These are phyloP conservation scores for Ophioderma brevispina DNA, from an alignment of 35 echinoderm and acorn worm species.

Conservation along the genomic window DNA sequence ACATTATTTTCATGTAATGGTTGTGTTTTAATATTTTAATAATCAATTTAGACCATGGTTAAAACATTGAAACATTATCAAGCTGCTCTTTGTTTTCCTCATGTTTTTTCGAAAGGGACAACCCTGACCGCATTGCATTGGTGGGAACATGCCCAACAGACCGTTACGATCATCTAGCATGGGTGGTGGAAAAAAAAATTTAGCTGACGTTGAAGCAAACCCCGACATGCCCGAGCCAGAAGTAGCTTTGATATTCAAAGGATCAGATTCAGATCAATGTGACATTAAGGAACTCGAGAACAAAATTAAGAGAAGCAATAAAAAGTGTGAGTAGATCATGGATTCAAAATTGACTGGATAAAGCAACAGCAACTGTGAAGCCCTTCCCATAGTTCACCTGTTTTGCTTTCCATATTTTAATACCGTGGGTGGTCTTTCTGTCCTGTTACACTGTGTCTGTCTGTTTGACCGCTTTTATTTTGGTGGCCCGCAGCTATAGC, in stretches of 20 bases:
- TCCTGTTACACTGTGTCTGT: too few species aligned
- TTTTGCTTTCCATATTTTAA: too few species aligned
- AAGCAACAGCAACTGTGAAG: neutral
- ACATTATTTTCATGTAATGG: neutral
- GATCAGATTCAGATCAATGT: conserved; percentile 80
- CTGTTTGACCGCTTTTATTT: too few species aligned
- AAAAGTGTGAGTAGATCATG: conserved; percentile 78
- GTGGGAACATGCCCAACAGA: conserved; percentile 65
- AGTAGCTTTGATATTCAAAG: conserved; percentile 96
- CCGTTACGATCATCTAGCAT: conserved; percentile 76
- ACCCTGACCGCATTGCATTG: conserved; percentile 82
- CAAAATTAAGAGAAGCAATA: conserved; percentile 75
- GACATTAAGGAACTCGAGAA: conserved; percentile 81
- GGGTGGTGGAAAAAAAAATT: conserved; percentile 71
- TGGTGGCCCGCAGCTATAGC: too few species aligned
- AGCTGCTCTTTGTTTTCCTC: neutral
- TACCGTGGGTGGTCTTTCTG: too few species aligned
- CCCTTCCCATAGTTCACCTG: too few species aligned
- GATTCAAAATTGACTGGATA: neutral
- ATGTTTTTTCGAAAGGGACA: conserved; percentile 18
- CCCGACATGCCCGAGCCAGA: conserved; percentile 93
- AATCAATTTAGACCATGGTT: neutral
- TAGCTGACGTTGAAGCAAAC: conserved; percentile 67
- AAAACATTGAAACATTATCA: too few species aligned
- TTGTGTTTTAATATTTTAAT: neutral